Evolutionary conservation across 2,888 invertebrate species (phyloP), one percentile per base, ranked within the genome.

Genomic region (Fissipunctia ypsillon): DNA sequence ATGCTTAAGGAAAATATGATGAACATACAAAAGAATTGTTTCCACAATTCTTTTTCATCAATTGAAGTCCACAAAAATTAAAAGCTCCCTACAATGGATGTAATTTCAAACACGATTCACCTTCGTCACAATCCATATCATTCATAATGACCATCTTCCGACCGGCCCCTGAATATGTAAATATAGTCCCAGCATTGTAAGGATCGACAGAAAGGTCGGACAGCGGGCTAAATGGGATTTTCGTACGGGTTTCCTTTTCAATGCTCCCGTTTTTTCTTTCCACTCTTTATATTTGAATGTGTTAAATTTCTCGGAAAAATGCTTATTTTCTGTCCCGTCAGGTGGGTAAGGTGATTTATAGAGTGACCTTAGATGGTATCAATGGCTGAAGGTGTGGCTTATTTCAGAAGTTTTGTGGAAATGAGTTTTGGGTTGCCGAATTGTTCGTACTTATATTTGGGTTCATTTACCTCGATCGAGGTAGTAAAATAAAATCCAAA

Each of bases 251-350:
- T 93, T 92, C 91, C 92, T 88, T 91, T 91, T 87, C 90, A 90
- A 89, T 88, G 79, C 83, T 85, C 88, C 87, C 87, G 50, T 76
- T 84, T 84, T 86, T 86, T 81, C 72, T 80, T 86, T 86, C 67
- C 72, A 59, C 81, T 80, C 81, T 87, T 81, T 86, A 74, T 85
- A 81, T 92, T 88, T 91, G 91, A 93, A 94, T 93, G 94, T 92
- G 95, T 95, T 95, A 95, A 95, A 96, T 96, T 95, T 95, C 88
- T 92, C 91, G 95, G 94, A 94, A 95, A 91, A 93, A 93, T 93
- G 91, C 92, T 89, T 92, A 93, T 93, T 94, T 92, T 92, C 91
- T 89, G 88, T 89, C 78, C 88, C 88, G 91, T 89, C 91, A 91
- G 91, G 86, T 90, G 86, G 88, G 91, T 90, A 90, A 90, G 91